Base-by-base conservation (phyloP, 2,888 invertebrate genomes). In the Hypomecis punctinalis region DNA sequence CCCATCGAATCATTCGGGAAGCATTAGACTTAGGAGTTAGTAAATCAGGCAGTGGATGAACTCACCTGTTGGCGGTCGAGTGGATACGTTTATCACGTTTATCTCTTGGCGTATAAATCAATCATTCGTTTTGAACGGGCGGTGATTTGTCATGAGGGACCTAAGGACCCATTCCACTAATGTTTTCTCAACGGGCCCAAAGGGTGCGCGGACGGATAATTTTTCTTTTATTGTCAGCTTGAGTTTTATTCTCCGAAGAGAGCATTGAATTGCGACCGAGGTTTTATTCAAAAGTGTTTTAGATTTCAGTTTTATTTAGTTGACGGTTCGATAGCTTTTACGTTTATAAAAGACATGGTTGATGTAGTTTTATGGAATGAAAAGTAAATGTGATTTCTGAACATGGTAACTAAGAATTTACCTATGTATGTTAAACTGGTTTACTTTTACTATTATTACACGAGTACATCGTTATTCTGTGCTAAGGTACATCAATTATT, bases 81-180 rank as follows among this genome's bases (percentile, higher is more conserved):
- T 73, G 67, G 75, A 72, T 75, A 74, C 72, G 51, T 58, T 54
- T 63, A 59, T 55, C 45, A 61, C 67, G 71, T 80, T 55, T 63
- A 63, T 64, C 59, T 59, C n/a, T 36, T 48, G 72, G 75, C 74
- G 77, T 81, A 90, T 90, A 88, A 88, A 92, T 92, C 91, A 91
- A 91, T 91, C 92, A 91, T 87, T 88, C 90, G 89, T 89, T 91
- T 86, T 78, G 74, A 89, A 79, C 79, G 74, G 56, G 74, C 73
- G 73, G 77, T 83, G 80, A 90, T 91, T 91, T 91, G 90, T 91
- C 91, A 87, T 78, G 81, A 54, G 72, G 69, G 64, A 68, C 70
- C 57, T 49, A 52, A 56, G 71, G 67, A 70, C 73, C 69, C 65
- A 66, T 75, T 74, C 70, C 63, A 72, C 76, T 79, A 79, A 81